Percentiles rank a stretch among this genome's conserved stretches.
These are phyloP conservation scores for Acanthaster planci DNA, from an alignment of 35 echinoderm and acorn worm species.

Conservation along the genomic window DNA sequence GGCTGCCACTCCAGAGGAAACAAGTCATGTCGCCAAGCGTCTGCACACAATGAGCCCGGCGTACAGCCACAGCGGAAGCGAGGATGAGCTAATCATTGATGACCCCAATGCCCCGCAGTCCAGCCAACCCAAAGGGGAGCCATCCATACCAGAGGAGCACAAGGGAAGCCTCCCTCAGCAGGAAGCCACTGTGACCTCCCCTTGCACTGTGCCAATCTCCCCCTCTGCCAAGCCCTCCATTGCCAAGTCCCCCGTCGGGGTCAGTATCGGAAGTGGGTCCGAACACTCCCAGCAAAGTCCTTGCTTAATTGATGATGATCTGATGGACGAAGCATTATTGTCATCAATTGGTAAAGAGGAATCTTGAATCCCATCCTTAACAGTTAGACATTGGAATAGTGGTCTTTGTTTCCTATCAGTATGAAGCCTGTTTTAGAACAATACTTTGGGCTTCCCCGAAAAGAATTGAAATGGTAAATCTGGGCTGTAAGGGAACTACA, in stretches of 20 bases:
- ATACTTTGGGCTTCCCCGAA: too few species aligned
- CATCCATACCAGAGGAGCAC: constrained; percentile 22
- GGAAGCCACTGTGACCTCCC: constrained; percentile 43
- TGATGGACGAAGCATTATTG: constrained; percentile 94
- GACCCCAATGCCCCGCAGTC: constrained; percentile 55
- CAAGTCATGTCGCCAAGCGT: constrained; percentile 31
- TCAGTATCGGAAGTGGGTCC: constrained; percentile 23
- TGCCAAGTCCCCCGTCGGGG: constrained; percentile 58
- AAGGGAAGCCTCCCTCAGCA: constrained; percentile 43
- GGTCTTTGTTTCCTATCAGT: too few species aligned
- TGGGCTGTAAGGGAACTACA: too few species aligned
- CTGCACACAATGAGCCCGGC: constrained; percentile 40
- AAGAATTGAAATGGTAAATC: too few species aligned
- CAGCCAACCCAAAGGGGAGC: constrained; percentile 10
- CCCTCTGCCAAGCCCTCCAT: constrained; percentile 68
- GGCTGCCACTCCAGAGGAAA: constrained; percentile 70
- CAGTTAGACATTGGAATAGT: too few species aligned
- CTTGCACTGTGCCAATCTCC: constrained; percentile 43
- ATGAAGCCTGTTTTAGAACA: too few species aligned
- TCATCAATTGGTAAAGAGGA: constrained; percentile 40
- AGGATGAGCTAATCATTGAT: constrained; percentile 80
- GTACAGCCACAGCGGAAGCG: constrained; percentile 72
- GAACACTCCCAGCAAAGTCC: constrained; percentile 57
- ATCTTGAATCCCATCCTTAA: background rate
- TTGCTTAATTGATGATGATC: constrained; percentile 89